Percentiles rank a stretch among this genome's conserved stretches.
These are phyloP conservation scores for Amphipyra berbera DNA, from an alignment of 2,888 invertebrate species.

Conservation along the genomic window DNA sequence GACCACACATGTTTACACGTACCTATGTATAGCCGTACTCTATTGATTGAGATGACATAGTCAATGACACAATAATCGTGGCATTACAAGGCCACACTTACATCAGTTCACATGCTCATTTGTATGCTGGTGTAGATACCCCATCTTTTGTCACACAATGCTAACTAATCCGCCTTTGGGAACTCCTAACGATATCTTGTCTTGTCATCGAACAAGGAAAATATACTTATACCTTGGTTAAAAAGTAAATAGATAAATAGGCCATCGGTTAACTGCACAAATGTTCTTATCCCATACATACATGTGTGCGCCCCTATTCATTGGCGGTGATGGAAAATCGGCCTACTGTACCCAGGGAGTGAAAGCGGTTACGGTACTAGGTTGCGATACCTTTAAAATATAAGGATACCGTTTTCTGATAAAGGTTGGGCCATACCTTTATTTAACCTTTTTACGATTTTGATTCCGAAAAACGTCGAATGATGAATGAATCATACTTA, in stretches of 20 bases:
- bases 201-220: conserved; percentile 38
- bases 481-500: too few species aligned
- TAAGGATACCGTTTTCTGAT: too few species aligned
- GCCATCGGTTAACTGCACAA: background rate
- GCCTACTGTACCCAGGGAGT: too few species aligned
- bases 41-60: conserved; percentile 60
- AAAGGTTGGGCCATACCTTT: too few species aligned
- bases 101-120: conserved; percentile 69
- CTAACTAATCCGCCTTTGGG: conserved; percentile 57
- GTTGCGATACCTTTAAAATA: too few species aligned
- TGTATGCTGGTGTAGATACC: conserved; percentile 67
- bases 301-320: background rate
- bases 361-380: too few species aligned
- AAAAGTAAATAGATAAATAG: conserved; percentile 1
- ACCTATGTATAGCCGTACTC: too few species aligned
- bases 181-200: conserved; percentile 43
- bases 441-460: too few species aligned
- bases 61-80: conserved; percentile 68
- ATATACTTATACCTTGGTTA: conserved; percentile 32
- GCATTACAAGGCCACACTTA: conserved; percentile 68
- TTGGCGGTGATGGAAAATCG: too few species aligned
- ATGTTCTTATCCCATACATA: background rate
- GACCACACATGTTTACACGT: conserved; percentile 30
- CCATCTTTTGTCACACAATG: conserved; percentile 61
- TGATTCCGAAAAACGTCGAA: too few species aligned